Base-by-base conservation (phyloP, 2,888 invertebrate genomes). In the Papilio gigon region DNA sequence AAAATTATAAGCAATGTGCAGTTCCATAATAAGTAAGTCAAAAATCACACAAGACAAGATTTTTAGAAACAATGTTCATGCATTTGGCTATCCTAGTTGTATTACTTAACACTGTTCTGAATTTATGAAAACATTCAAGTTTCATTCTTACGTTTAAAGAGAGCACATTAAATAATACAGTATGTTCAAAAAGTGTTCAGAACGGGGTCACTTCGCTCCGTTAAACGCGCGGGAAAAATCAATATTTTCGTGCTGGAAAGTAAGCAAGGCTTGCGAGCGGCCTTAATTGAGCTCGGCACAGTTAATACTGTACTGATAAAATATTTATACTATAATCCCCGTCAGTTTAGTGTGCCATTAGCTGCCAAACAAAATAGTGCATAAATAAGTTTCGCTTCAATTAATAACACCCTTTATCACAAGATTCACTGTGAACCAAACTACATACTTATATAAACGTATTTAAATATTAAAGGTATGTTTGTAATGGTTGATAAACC, bases 141-240 rank as follows among this genome's bases (percentile, higher is more conserved):
- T 25, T n/a, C 5, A 37, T 11, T 60, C 47, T 12, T 4, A 25
- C 0, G 59, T 33, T 12, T 4, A 47, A 47, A 22, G 44, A 47
- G 27, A 37, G 17, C 9, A 12, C 53, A 37, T 37, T 53, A 53
- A 50, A 47, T 60, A 25, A 59, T 59, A 59, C 37, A 65, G 33
- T 53, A 61, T 27, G 53, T 53, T 61, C 60, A 74, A 75, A 73
- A 72, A 71, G 66, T 65, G 58, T 33, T 65, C 35, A 67, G 74
- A 78, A 79, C 74, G 78, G 73, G 80, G 80, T 82, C 82, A 81
- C 71, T 77, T 72, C 75, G 76, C 77, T 78, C 77, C 81, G 77
- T 79, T 79, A 78, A 76, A 73, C 76, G 72, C 73, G 74, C 65
- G 68, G 70, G 56, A 68, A 74, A 82, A 83, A 84, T 83, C 84